phyloP scores from a whole-genome alignment of 2,797 vertebrate genomes.

The Diplodus sargus region DNA sequence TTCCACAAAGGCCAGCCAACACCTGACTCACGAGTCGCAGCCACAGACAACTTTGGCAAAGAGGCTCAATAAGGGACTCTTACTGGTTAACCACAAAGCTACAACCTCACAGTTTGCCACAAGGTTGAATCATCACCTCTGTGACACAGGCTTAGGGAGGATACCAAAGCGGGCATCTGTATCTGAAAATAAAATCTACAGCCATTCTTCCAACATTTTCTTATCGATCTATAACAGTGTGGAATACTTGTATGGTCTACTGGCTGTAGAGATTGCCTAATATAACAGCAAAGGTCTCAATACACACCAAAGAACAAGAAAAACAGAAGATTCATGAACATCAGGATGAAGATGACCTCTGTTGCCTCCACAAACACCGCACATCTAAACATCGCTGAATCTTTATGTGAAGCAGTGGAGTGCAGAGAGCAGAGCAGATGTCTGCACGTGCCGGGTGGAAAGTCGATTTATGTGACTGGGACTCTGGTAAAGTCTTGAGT shows the following conservation, averaged over 20 bases:
- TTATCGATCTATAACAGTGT: not conserved
- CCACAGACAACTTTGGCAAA: conserved; percentile 10
- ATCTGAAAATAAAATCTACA: not conserved
- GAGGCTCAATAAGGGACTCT: conserved; percentile 1
- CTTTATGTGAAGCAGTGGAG: conserved; percentile 9
- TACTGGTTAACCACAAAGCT: conserved; percentile 19
- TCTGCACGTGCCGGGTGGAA: conserved; percentile 29
- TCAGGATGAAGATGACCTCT: conserved; percentile 44
- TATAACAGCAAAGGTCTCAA: conserved; percentile 1
- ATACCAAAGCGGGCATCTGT: conserved; percentile 3
- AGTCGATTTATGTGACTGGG: conserved; percentile 20
- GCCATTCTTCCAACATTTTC: not conserved
- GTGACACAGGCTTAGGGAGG: conserved; percentile 5
- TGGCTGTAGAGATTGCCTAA: conserved; percentile 10
- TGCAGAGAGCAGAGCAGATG: conserved; percentile 15
- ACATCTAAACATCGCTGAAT: conserved; percentile 25
- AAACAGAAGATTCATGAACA: conserved; percentile 17
- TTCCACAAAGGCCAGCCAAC: not conserved
- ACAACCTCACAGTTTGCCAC: conserved; percentile 9
- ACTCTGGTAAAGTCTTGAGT: conserved; percentile 38
- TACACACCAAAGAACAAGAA: not conserved
- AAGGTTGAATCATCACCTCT: conserved; percentile 25
- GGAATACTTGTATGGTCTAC: not conserved
- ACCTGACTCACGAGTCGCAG: not conserved
- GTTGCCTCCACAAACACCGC: conserved; percentile 18